These are phyloP conservation scores for Xiphophorus couchianus DNA, from an alignment of 2,113 vertebrate species.

Conservation along the genomic window DNA sequence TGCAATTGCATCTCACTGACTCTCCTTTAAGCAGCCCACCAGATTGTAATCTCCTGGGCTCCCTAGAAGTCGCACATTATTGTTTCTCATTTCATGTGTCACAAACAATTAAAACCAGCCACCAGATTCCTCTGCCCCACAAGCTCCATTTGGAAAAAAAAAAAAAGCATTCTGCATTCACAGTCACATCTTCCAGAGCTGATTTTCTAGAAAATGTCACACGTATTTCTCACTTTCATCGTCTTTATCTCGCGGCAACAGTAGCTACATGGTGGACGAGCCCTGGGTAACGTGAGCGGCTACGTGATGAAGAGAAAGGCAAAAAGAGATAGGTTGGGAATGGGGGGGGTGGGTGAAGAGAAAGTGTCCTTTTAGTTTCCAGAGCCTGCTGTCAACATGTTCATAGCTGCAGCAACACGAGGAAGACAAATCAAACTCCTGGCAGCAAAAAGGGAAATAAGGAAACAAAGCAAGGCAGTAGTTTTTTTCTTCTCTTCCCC, in stretches of 20 bases:
- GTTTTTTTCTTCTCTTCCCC: constrained; percentile 44
- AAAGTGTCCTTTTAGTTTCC: constrained; percentile 62
- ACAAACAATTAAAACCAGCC: constrained; percentile 65
- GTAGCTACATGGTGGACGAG: constrained; percentile 68
- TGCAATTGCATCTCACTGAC: constrained; percentile 55
- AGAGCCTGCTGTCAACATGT: constrained; percentile 61
- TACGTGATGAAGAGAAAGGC: constrained; percentile 46
- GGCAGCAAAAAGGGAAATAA: constrained; percentile 29
- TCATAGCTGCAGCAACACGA: constrained; percentile 53
- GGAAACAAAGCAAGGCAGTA: constrained; percentile 22
- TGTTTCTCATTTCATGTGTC: constrained; percentile 71
- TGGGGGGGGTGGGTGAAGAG: constrained; percentile 31
- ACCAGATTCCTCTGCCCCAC: constrained; percentile 29
- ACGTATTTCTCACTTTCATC: constrained; percentile 68
- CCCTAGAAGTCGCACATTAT: constrained; percentile 81
- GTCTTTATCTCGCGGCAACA: constrained; percentile 67
- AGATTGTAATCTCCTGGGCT: constrained; percentile 73
- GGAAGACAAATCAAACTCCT: constrained; percentile 45
- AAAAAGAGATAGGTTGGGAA: constrained; percentile 18
- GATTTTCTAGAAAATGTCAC: constrained; percentile 59
- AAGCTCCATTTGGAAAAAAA: constrained; percentile 12
- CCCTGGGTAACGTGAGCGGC: constrained; percentile 64
- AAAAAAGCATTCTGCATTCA: neutral
- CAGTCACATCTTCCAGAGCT: constrained; percentile 11
- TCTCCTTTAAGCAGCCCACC: constrained; percentile 66